A percentile compares a stretch with the other conserved stretches of the same genome.
These are phyloP conservation scores for Pseudococcus jackbeardsleyi DNA, from an alignment of 2,888 invertebrate genomes.

Conservation along the genomic window DNA sequence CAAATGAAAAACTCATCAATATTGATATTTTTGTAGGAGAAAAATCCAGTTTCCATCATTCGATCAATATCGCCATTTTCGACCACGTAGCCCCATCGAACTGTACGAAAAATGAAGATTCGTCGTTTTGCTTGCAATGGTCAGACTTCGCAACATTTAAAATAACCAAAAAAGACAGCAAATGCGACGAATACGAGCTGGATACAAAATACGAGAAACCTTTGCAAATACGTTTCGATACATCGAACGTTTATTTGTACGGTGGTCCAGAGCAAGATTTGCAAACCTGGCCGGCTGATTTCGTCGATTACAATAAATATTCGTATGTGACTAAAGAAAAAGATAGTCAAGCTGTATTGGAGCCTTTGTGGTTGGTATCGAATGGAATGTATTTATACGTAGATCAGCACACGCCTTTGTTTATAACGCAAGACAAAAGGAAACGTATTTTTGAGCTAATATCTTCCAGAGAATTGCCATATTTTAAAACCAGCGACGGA, in stretches of 20 bases:
- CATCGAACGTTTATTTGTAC: slow-evolving; percentile 74
- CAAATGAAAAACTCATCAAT: neutral
- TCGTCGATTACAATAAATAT: slow-evolving; percentile 73
- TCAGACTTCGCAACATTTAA: neutral
- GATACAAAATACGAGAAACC: slow-evolving; percentile 9
- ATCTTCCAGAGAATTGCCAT: slow-evolving; percentile 70
- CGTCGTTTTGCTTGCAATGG: neutral
- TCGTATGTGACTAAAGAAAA: slow-evolving; percentile 75
- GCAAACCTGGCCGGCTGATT: slow-evolving; percentile 78
- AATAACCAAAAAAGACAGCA: slow-evolving; percentile 25
- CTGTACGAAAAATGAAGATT: neutral
- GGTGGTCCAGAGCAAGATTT: slow-evolving; percentile 77
- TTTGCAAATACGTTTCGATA: slow-evolving; percentile 67
- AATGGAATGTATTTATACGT: slow-evolving; percentile 78
- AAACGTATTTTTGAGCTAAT: slow-evolving; percentile 69
- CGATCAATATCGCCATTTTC: neutral
- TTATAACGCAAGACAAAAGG: slow-evolving; percentile 71
- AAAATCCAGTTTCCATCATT: neutral
- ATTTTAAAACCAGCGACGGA: slow-evolving; percentile 62
- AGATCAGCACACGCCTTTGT: slow-evolving; percentile 77
- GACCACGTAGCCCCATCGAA: neutral
- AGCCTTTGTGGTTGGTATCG: slow-evolving; percentile 82
- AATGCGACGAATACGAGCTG: slow-evolving; percentile 8
- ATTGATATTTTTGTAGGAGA: neutral
- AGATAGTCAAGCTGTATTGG: slow-evolving; percentile 74